Base-by-base conservation (phyloP, 1,140 invertebrate genomes). In the Trichomalopsis sarcophagae region DNA sequence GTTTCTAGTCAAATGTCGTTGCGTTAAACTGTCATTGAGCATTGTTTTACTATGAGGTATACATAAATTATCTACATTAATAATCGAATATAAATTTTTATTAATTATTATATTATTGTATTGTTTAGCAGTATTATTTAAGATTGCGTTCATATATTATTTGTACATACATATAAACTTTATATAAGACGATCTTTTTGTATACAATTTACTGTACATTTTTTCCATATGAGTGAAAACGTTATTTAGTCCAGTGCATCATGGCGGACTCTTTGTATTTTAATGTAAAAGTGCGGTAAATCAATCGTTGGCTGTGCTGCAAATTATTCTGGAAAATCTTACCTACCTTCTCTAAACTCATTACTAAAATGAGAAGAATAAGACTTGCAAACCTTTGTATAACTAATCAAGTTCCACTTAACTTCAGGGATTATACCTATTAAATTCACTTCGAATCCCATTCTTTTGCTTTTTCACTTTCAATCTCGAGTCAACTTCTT, bases 51-150 rank as follows among this genome's bases (percentile, higher is more conserved):
- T 84, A 62, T 44, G 17, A 40, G 21, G 66, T 30, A 83, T 77
- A 47, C 13, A 68, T 62, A 73, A 17, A 73, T 40, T 10, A 44
- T 44, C 5, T 50, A 50, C 33, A 73, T 71, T n/a, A 78, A 68
- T 27, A 9, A 68, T 55, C 5, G 11, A 68, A 68, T 40, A 36
- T 81, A 80, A 80, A 21, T 17, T 74, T 62, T 75, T 47, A 81
- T 40, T 74, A 74, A 74, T 27, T 40, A 81, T 69, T 23, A 23
- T 74, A 55, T 21, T 76, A 23, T 78, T 71, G 86, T 88, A 85
- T 84, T 84, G 87, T 86, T 88, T 50, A 80, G 83, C 89, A 90
- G 86, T 91, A 90, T 90, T 91, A 90, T 88, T 89, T 89, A 78
- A 88, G 87, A 87, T 88, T 87, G 80, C 83, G 89, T 87, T 87